Conservation (phyloP, 2,113 vertebrate genomes). For the Nannobrachium achirus region DNA sequence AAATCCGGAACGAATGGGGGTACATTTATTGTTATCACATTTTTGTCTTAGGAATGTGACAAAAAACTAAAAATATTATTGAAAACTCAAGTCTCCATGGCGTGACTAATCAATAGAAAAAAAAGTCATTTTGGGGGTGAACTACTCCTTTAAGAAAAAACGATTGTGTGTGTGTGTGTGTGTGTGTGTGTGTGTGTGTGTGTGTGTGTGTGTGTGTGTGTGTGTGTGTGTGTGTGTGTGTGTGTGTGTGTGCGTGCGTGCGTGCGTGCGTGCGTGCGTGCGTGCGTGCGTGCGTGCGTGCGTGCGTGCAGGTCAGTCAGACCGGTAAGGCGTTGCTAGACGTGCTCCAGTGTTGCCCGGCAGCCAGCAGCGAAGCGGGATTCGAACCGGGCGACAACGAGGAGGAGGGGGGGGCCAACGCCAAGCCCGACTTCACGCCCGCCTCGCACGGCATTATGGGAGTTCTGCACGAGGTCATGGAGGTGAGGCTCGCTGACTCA, state of each 20-base stretch:
- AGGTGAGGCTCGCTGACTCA: conserved; percentile 41
- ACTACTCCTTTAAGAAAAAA: too few relatives aligned
- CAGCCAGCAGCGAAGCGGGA: conserved; percentile 21
- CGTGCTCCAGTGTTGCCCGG: conserved; percentile 69
- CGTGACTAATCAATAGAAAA: too few relatives aligned
- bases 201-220: not conserved
- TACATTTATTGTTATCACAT: too few relatives aligned
- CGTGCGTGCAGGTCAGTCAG: conserved; percentile 73
- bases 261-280: not conserved
- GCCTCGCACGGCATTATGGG: conserved; percentile 89
- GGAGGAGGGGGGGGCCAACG: too few relatives aligned
- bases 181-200: not conserved
- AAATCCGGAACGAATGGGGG: too few relatives aligned
- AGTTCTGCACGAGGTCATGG: conserved; percentile 91
- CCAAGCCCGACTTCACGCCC: conserved; percentile 57
- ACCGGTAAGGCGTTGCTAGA: conserved; percentile 79
- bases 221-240: not conserved
- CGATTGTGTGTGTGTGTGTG: conserved; percentile 11
- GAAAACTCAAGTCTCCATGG: too few relatives aligned
- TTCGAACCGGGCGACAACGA: too few relatives aligned
- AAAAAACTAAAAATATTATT: too few relatives aligned
- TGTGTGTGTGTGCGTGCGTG: not conserved
- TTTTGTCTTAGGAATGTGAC: too few relatives aligned
- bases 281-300: not conserved
- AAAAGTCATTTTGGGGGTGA: too few relatives aligned